Evolutionary conservation across 2,888 invertebrate genomes (phyloP), one percentile per base, ranked within the genome.

Genomic region (Barypeithes pellucidus): DNA sequence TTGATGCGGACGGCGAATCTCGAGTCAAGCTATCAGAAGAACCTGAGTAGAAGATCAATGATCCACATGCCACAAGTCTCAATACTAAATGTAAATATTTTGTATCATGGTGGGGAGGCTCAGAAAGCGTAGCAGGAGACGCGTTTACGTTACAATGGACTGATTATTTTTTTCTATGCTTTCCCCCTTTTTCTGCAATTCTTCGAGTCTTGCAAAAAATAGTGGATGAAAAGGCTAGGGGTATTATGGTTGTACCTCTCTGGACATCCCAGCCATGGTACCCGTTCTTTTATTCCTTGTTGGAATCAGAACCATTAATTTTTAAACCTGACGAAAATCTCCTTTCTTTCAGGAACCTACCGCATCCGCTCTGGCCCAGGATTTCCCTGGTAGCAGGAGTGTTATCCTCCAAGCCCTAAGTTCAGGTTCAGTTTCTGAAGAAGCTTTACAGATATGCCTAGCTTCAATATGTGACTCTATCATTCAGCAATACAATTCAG

Each of bases 361-460:
- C 66, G 4, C 81, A 81, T 24, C 81, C 80, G 9, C 43, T 76
- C 14, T 68, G 66, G 41, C 63, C 29, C 47, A 76, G 72, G 79
- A n/a, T n/a, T n/a, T n/a, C n/a, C n/a, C n/a, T n/a, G n/a, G n/a
- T n/a, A n/a, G n/a, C n/a, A n/a, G n/a, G 79, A 69, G 68, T 45
- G 47, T 77, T 79, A 75, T 82, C 81, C 22, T 76, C 67, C 65
- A 75, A 24, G 79, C 78, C 4, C 79, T 78, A 24, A 52, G 22
- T 45, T 29, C 50, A 72, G 72, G 75, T 18, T 59, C 66, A 1
- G 63, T 78, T 43, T 77, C 75, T 4, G 41, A 77, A 22, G 43
- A 68, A 77, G 5, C 77, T 75, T 20, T 62, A 75, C 43, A 45
- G 73, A 61, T 72, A 50, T 62, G 57, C 22, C 16, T 72, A 33